phyloP scores from a whole-genome alignment of 2,113 vertebrate genomes.

The Trogon surrucura region DNA sequence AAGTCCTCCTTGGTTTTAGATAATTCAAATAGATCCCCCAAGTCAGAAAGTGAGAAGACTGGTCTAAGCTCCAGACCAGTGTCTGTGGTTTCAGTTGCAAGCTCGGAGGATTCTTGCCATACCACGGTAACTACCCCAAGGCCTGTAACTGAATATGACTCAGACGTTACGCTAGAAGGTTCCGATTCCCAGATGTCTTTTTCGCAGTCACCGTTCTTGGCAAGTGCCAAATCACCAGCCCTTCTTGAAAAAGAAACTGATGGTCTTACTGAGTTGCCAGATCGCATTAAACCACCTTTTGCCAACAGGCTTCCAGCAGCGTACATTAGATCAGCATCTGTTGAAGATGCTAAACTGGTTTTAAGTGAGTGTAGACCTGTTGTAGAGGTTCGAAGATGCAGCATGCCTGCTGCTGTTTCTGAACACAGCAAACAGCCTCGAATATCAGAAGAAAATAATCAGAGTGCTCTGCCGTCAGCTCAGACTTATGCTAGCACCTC shows the following conservation, averaged over 20 bases:
- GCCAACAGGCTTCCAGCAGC: slow-evolving; percentile 78
- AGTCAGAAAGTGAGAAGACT: slow-evolving; percentile 86
- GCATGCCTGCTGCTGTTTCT: slow-evolving; percentile 72
- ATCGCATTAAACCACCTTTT: slow-evolving; percentile 76
- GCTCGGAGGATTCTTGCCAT: slow-evolving; percentile 94
- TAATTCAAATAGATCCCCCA: slow-evolving; percentile 85
- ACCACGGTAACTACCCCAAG: slow-evolving; percentile 85
- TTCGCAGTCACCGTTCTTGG: slow-evolving; percentile 87
- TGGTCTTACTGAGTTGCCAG: slow-evolving; percentile 80
- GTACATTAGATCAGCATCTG: slow-evolving; percentile 86
- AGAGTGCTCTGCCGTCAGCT: not conserved
- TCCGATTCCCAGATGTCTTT: slow-evolving; percentile 92
- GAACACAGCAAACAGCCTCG: slow-evolving; percentile 73
- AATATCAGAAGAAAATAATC: slow-evolving; percentile 77
- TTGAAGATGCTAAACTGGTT: slow-evolving; percentile 86
- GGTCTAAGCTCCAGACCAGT: slow-evolving; percentile 89
- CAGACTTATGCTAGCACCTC: slow-evolving; percentile 61
- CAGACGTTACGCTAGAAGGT: slow-evolving; percentile 87
- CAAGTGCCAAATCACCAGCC: slow-evolving; percentile 88
- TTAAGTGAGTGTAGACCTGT: slow-evolving; percentile 78
- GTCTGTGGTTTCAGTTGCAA: slow-evolving; percentile 90
- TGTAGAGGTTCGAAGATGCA: slow-evolving; percentile 79
- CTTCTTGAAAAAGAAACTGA: slow-evolving; percentile 85
- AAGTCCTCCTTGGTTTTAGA: slow-evolving; percentile 82
- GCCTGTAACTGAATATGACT: slow-evolving; percentile 86